Base-by-base conservation (phyloP, 2,113 vertebrate genomes). In the Mystacornis crossleyi region DNA sequence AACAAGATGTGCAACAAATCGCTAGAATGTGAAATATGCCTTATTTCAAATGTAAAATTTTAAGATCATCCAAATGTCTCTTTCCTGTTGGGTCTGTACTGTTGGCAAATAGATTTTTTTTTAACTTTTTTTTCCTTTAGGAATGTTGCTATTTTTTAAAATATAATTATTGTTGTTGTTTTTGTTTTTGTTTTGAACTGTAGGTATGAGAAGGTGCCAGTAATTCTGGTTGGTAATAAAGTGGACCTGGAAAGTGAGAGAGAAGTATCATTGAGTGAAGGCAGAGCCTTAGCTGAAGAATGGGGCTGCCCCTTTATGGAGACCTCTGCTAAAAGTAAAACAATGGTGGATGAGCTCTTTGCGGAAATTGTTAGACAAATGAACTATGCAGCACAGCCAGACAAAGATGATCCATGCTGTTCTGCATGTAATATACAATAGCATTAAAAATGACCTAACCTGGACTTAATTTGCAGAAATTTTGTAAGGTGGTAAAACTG, bases 301-400 rank as follows among this genome's bases (percentile, higher is more conserved):
- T 99, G 99, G 99, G 99, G 99, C 96, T 99, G 99, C 96, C 99
- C 99, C n/a, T 99, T 99, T 94, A 99, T 99, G 99, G 99, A 99
- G 98, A 99, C 99, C 21, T 99, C 99, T 10, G 99, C 99, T 95
- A 99, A 99, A 98, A 99, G 99, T 97, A 99, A 99, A 98, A 99
- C 99, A 82, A 99, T 99, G 99, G 99, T 99, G 98, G 99, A 99
- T 90, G 99, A 99, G 98, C 99, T 99, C 95, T 99, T 99, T 93
- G 99, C 99, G 0, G 99, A 99, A 97, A 99, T 99, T 26, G 99
- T 99, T 95, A 98, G 99, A 98, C 99, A 99, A 97, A 99, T 99
- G 99, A 99, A 99, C 99, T 99, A 99, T 90, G 99, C 99, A 33
- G 98, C 99, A 40, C 99, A 99, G 98, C 99, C 99, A 6, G 99